Conservation (phyloP, 2,113 vertebrate species). For the Ptychochromis oligacanthus region DNA sequence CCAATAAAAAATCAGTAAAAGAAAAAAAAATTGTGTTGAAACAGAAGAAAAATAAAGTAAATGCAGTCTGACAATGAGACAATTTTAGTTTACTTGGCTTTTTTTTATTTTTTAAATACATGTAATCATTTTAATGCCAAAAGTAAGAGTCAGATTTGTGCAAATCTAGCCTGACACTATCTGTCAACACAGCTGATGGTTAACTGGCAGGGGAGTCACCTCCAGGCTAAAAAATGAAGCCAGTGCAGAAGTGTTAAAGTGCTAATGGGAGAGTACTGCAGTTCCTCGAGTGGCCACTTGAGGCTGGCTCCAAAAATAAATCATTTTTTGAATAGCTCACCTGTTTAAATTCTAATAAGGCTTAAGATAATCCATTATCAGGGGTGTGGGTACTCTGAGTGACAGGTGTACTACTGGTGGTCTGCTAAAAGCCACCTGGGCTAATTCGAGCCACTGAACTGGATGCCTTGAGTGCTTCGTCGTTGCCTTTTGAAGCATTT, state of each 20-base stretch:
- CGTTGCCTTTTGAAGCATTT: not conserved
- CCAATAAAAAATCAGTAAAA: constrained; percentile 27
- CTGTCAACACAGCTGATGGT: not conserved
- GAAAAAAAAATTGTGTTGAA: constrained; percentile 1
- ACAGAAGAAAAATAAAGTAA: not conserved
- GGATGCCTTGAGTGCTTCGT: not conserved
- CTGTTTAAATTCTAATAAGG: not conserved
- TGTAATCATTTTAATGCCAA: not conserved
- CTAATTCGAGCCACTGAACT: not conserved
- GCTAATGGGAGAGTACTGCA: not conserved
- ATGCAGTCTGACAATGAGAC: not conserved
- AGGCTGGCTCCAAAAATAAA: not conserved
- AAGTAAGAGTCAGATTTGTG: not conserved
- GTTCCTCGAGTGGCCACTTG: not conserved
- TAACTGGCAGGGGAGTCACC: not conserved
- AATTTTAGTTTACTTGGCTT: constrained; percentile 15
- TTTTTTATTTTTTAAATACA: constrained; percentile 11
- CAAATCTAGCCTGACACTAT: not conserved
- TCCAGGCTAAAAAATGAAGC: not conserved
- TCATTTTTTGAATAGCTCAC: not conserved
- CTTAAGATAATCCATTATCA: not conserved
- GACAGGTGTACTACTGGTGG: not conserved
- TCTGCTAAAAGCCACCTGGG: not conserved
- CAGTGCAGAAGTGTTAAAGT: not conserved
- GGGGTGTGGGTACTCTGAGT: not conserved